phyloP scores from a whole-genome alignment of 2,888 invertebrate genomes.

The Scelioninae gen. 1 region DNA sequence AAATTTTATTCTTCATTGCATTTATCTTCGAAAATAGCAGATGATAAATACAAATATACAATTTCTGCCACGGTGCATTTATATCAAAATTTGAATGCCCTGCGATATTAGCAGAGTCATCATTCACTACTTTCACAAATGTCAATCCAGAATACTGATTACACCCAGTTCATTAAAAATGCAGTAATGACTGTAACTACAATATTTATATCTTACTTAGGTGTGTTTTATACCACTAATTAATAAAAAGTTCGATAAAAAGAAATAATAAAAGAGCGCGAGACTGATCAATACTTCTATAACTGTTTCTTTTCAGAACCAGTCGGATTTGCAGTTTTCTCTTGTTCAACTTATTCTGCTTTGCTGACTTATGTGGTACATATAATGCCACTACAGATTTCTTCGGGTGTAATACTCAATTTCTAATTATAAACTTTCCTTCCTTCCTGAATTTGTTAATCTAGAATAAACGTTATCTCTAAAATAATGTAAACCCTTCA shows the following conservation, averaged over 20 bases:
- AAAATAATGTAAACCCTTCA: no score
- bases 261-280: background rate
- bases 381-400: slow-evolving; percentile 5
- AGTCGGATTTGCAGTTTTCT: slow-evolving; percentile 12
- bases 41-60: slow-evolving; percentile 20
- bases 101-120: slow-evolving; percentile 29
- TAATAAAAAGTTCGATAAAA: slow-evolving; percentile 4
- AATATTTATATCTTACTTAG: slow-evolving; percentile 16
- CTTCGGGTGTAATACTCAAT: slow-evolving; percentile 21
- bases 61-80: background rate
- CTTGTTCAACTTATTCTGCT: slow-evolving; percentile 25
- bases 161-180: slow-evolving; percentile 21
- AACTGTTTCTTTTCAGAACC: slow-evolving; percentile 18
- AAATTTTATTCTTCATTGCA: background rate
- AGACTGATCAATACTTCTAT: slow-evolving; percentile 26
- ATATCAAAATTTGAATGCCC: slow-evolving; percentile 15
- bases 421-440: slow-evolving; percentile 31
- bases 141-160: slow-evolving; percentile 37
- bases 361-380: slow-evolving; percentile 13
- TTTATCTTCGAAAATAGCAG: background rate
- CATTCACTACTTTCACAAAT: slow-evolving; percentile 20
- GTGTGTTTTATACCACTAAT: background rate
- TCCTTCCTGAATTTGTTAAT: slow-evolving; percentile 20
- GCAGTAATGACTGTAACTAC: slow-evolving; percentile 2
- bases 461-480: slow-evolving; percentile 1